Base-by-base conservation (phyloP, 1,140 invertebrate genomes). In the Homalodisca vitripennis region DNA sequence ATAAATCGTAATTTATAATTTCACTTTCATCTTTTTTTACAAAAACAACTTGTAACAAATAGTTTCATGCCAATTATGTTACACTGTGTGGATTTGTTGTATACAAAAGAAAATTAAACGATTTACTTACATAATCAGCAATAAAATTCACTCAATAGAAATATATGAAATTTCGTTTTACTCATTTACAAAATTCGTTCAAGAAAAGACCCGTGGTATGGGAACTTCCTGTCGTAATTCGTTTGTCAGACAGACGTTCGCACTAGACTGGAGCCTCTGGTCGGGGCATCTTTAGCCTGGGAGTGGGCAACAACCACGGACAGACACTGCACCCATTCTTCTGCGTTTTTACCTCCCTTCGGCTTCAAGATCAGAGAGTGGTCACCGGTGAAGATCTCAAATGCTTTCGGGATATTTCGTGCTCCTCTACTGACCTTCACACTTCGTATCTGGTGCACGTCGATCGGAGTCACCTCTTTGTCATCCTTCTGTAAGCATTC, bases 331-430 rank as follows among this genome's bases (percentile, higher is more conserved):
- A 94, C 91, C 95, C 95, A 98, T 79, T 97, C 91, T 80, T 97
- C 93, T 13, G 93, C 94, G 78, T 97, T 93, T 80, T 93, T 94
- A n/a, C 92, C 91, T 78, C 94, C 93, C 80, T 93, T 95, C 3
- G 95, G 94, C 82, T 97, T 97, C 64, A 97, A 85, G 74, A 96
- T 92, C 74, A 94, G 87, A 10, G 92, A 93, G 77, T 94, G 92
- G 78, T 97, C 93, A 57, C 91, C 91, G 0, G 95, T 97, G 80
- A 97, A 97, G 71, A 98, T 97, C 84, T 98, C 95, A 82, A 98
- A 97, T 1, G 94, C 94, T 80, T 94, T 95, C 12, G 95, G 94
- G 76, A 97, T 95, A 77, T 94, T 94, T 65, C 92, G 86, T 55
- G 89, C 91, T 22, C 90, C 89, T 67, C 92, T 83, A 0, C 89